Base-by-base conservation (phyloP, 1,140 invertebrate species). In the Pogonomyrmex barbatus region DNA sequence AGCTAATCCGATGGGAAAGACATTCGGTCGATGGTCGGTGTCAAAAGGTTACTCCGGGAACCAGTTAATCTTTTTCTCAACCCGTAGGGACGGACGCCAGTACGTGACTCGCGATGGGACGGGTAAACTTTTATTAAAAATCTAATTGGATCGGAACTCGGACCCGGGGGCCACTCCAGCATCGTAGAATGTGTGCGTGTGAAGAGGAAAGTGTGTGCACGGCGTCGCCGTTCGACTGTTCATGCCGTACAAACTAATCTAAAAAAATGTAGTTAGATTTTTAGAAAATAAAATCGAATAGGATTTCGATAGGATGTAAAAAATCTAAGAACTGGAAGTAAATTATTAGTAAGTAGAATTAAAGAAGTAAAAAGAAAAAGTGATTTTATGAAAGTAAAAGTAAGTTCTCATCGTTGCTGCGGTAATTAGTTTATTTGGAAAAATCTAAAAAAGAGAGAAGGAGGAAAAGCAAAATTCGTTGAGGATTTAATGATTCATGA, bases 41-140 rank as follows among this genome's bases (percentile, higher is more conserved):
- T 87, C 88, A 85, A 89, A 90, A 87, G 89, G 56, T 89, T 87
- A 85, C 81, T 84, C 70, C 70, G 86, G 76, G 85, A 87, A 77
- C 76, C 81, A 70, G 90, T 91, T 91, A 87, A 90, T 88, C 89
- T 91, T 91, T 91, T 89, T 78, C 88, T 87, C 85, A 82, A 65
- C 60, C 90, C 87, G 65, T 82, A 73, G 89, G 76, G 90, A 87
- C 83, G 82, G 65, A 9, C 68, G 81, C 60, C 45, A 77, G 85
- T 85, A 87, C 89, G 90, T 91, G 90, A 91, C 87, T 87, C 73
- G 77, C 81, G 87, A 82, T 84, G 78, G 78, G 88, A 92, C 87
- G 91, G 83, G 73, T 90, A 91, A 92, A 92, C 91, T 92, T 92
- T 92, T 92, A 92, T 92, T 92, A 92, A 92, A 92, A 92, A 92